Conservation (phyloP, 2,113 vertebrate genomes). For the Actinemys pallida region DNA sequence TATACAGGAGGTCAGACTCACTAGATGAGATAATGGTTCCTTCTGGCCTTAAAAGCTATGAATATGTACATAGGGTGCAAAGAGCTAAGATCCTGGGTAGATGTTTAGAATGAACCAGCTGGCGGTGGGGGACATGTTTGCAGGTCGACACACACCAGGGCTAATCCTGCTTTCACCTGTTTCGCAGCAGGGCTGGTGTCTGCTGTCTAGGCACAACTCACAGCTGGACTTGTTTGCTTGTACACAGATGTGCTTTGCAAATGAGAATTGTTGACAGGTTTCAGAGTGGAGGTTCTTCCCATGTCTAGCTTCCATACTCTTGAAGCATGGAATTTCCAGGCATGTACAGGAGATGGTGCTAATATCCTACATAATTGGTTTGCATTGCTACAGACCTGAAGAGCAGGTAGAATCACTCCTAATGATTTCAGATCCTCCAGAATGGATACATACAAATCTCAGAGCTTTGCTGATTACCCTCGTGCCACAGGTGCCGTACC, state of each 20-base stretch:
- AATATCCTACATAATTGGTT: background rate
- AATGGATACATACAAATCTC: background rate
- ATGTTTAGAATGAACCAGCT: background rate
- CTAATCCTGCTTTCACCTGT: background rate
- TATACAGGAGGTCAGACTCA: background rate
- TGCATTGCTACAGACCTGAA: background rate
- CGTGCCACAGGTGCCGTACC: background rate
- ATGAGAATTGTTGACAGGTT: background rate
- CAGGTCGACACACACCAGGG: background rate
- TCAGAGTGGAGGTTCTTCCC: fast-evolving
- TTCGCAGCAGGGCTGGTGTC: background rate
- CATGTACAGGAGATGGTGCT: slow-evolving; percentile 22
- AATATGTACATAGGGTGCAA: background rate
- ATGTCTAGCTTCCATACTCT: fast-evolving
- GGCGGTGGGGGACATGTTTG: background rate
- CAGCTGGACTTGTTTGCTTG: background rate
- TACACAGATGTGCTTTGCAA: background rate
- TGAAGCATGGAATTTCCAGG: background rate
- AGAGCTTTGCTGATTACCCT: background rate
- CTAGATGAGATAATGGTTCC: background rate
- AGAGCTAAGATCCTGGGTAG: background rate
- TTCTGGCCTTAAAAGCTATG: background rate
- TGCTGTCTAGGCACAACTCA: background rate
- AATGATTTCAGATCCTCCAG: background rate
- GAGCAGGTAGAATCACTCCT: background rate